A percentile compares a stretch with the other conserved stretches of the same genome.
Evolutionary conservation across 2,888 invertebrate genomes (phyloP).

Genomic region (Dynastes hyllus): DNA sequence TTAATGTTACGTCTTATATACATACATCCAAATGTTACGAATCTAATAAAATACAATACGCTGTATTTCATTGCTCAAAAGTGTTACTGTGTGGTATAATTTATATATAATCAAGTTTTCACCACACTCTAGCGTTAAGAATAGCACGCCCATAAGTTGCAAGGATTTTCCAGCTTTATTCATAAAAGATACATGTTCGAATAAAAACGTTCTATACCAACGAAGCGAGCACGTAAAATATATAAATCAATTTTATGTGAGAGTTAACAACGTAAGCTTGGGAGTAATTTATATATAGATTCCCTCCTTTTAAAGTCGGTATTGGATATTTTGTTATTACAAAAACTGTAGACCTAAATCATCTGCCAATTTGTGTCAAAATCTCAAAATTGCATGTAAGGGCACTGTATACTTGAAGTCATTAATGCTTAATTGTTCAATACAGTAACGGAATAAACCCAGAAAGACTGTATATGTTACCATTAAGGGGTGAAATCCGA

Average conservation of each 20-base stretch:
- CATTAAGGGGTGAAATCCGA: too few species aligned
- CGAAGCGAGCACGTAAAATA: slow-evolving; percentile 37
- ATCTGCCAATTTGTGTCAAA: background rate
- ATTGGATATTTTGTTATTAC: slow-evolving; percentile 32
- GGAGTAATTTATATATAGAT: slow-evolving; percentile 42
- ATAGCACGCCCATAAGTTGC: slow-evolving; percentile 2
- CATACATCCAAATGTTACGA: background rate
- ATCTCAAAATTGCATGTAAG: background rate
- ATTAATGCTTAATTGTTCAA: too few species aligned
- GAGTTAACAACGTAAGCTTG: slow-evolving; percentile 42
- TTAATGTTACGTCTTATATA: too few species aligned
- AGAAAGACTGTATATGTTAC: too few species aligned
- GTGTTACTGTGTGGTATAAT: slow-evolving; percentile 7
- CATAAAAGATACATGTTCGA: slow-evolving; percentile 32
- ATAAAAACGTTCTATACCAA: slow-evolving; percentile 25
- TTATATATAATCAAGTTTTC: slow-evolving; percentile 32
- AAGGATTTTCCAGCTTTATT: slow-evolving; percentile 29
- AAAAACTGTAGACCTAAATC: background rate
- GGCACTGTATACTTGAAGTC: too few species aligned
- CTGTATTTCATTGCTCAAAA: background rate
- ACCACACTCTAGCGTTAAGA: slow-evolving; percentile 4
- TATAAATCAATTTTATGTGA: slow-evolving; percentile 44
- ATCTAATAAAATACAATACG: background rate
- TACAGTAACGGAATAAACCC: too few species aligned
- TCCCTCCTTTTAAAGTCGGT: slow-evolving; percentile 29